Conservation (phyloP, 2,113 vertebrate genomes). For the Tragulus kanchil region DNA sequence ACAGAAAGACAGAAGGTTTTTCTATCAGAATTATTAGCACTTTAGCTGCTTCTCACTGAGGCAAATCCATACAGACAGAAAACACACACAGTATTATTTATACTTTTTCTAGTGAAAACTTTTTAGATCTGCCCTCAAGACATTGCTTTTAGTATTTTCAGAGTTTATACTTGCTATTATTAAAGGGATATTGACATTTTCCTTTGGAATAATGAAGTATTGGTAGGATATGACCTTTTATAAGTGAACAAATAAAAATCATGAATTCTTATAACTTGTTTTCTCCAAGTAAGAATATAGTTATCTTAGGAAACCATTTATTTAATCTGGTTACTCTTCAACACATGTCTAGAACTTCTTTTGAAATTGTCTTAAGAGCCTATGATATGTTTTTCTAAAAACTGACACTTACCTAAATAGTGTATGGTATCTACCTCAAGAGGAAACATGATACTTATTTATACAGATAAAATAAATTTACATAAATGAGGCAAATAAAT, state of each 20-base stretch:
- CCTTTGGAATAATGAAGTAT: background rate
- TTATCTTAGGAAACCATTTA: background rate
- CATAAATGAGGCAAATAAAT: background rate
- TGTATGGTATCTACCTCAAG: background rate
- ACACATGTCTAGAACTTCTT: background rate
- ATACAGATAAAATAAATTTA: background rate
- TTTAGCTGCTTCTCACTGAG: background rate
- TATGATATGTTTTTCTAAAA: background rate
- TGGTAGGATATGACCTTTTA: background rate
- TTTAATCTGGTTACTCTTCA: constrained; percentile 44
- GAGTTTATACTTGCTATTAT: background rate
- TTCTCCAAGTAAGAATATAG: background rate
- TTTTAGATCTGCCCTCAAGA: background rate
- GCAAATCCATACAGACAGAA: background rate
- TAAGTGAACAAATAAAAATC: background rate
- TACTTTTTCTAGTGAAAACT: background rate
- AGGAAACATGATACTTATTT: background rate
- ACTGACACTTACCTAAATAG: background rate
- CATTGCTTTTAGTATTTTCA: background rate
- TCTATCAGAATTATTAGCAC: background rate
- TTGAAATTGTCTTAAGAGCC: background rate
- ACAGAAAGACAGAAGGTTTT: background rate
- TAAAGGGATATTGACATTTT: background rate
- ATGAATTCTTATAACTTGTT: background rate
- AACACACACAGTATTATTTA: background rate